Conservation (phyloP, 1,140 invertebrate species). For the Tetramorium parvispinum region DNA sequence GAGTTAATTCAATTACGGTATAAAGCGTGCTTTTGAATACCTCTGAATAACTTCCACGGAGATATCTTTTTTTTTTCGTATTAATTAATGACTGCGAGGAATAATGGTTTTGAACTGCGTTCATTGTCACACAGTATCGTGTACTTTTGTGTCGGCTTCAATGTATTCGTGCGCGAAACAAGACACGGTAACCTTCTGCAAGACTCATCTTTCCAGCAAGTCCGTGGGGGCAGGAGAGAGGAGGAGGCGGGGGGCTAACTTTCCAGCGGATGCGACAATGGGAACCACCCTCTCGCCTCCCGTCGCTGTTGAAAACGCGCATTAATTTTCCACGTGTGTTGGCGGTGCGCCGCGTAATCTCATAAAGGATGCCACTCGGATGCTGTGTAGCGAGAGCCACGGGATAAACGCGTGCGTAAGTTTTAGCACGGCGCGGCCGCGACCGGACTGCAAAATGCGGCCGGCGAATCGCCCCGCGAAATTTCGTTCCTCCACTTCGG, state of each 20-base stretch:
- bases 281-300: not conserved
- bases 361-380: slow-evolving; percentile 45
- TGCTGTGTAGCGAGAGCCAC: not conserved
- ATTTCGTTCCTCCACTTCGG: slow-evolving; percentile 59
- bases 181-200: not conserved
- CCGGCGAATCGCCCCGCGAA: not conserved
- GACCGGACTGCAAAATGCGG: slow-evolving; percentile 15
- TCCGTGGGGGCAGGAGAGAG: not conserved
- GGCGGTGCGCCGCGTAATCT: slow-evolving; percentile 53
- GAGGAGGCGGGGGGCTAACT: not conserved
- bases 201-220: not conserved
- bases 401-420: slow-evolving; percentile 37
- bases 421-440: not conserved
- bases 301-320: slow-evolving; percentile 23
- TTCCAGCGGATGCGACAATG: slow-evolving; percentile 11
- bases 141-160: not conserved
- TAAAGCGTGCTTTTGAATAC: slow-evolving; percentile 1
- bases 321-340: slow-evolving; percentile 50
- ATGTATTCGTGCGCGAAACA: slow-evolving; percentile 27
- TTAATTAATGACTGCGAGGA: slow-evolving; percentile 27
- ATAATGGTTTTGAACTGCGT: slow-evolving; percentile 24
- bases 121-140: not conserved
- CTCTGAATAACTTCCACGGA: not conserved
- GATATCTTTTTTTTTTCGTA: not conserved
- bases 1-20: slow-evolving; percentile 3